phyloP scores from a whole-genome alignment of 1,140 invertebrate genomes.

The Arctopsyche grandis region DNA sequence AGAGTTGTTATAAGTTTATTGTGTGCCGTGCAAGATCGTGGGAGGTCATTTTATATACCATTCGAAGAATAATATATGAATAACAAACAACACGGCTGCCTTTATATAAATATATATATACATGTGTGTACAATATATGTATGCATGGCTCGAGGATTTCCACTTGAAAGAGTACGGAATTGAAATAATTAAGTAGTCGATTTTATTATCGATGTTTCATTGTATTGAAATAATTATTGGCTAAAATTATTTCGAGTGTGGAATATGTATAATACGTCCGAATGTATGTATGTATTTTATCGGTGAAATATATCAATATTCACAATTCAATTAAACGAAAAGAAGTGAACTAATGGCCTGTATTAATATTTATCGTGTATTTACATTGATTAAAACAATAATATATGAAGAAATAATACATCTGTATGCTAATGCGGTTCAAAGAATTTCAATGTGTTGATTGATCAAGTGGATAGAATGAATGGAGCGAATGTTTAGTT shows the following conservation, averaged over 20 bases:
- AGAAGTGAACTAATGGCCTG: background rate
- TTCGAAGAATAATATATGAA: slow-evolving; percentile 11
- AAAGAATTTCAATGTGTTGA: slow-evolving; percentile 10
- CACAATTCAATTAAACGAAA: slow-evolving; percentile 1
- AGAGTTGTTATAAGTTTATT: slow-evolving; percentile 47
- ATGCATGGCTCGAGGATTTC: background rate
- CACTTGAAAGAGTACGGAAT: too few species aligned
- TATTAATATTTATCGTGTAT: slow-evolving; percentile 6
- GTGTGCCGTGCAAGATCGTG: slow-evolving; percentile 45
- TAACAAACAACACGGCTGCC: background rate
- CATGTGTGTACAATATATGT: slow-evolving; percentile 14
- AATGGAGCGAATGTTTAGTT: background rate
- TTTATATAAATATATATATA: slow-evolving; percentile 18
- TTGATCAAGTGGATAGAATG: slow-evolving; percentile 10
- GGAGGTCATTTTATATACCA: slow-evolving; percentile 39
- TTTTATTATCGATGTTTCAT: too few species aligned
- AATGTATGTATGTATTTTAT: too few species aligned
- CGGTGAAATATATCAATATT: background rate
- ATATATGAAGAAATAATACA: slow-evolving; percentile 1
- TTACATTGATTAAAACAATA: background rate
- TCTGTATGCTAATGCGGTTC: slow-evolving; percentile 12
- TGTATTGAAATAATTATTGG: too few species aligned
- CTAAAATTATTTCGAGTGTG: too few species aligned
- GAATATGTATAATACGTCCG: too few species aligned
- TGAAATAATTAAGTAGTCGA: too few species aligned